Evolutionary conservation across 2,797 vertebrate species (phyloP).

Genomic region (Hylomyscus alleni): DNA sequence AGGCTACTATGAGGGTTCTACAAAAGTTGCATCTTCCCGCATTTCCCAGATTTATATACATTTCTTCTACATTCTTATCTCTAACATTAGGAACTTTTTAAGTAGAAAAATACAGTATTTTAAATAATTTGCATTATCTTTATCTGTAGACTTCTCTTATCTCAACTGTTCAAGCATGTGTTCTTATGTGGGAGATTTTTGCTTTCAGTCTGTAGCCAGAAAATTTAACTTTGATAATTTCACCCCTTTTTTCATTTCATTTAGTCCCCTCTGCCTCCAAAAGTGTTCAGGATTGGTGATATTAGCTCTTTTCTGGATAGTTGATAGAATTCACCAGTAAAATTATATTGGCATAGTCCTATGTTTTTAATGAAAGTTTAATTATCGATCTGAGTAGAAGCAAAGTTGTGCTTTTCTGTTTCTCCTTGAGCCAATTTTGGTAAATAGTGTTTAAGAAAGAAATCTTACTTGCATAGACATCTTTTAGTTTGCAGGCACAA

Average conservation of each 20-base stretch:
- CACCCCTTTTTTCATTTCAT: background rate
- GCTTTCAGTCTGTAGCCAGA: background rate
- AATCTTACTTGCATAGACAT: background rate
- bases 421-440: background rate
- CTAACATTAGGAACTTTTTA: background rate
- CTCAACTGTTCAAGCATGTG: background rate
- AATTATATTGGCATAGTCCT: background rate
- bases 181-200: background rate
- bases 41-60: background rate
- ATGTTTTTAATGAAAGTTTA: background rate
- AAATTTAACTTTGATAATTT: background rate
- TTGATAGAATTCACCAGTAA: background rate
- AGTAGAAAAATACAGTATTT: background rate
- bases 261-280: background rate
- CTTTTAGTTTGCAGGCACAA: background rate
- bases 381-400: background rate
- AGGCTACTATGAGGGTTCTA: background rate
- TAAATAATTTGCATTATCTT: background rate
- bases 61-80: background rate
- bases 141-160: background rate
- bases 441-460: background rate
- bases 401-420: background rate
- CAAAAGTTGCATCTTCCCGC: background rate
- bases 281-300: background rate
- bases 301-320: background rate